Evolutionary conservation across 2,888 invertebrate genomes (phyloP).

Genomic region (Drosophila subquinaria): DNA sequence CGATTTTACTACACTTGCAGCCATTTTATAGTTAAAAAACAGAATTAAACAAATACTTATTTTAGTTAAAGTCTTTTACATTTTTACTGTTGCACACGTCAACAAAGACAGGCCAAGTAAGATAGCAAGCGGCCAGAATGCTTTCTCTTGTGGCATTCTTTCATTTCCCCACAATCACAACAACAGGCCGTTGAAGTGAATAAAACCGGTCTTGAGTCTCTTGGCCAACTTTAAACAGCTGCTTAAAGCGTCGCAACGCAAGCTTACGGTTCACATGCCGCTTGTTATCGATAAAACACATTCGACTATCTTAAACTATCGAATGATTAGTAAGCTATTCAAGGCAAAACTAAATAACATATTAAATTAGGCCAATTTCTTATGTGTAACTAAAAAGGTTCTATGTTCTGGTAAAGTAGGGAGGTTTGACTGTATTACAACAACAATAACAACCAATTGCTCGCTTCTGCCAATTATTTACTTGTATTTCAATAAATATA

Average conservation of each 20-base stretch:
- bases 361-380: neutral
- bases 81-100: slow-evolving; percentile 67
- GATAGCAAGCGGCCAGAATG: slow-evolving; percentile 44
- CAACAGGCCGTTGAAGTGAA: slow-evolving; percentile 14
- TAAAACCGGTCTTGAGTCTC: slow-evolving; percentile 61
- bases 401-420: neutral
- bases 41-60: neutral
- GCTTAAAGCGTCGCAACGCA: slow-evolving; percentile 13
- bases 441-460: slow-evolving; percentile 65
- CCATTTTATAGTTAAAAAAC: slow-evolving; percentile 31
- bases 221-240: slow-evolving; percentile 46
- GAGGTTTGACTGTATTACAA: neutral
- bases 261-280: slow-evolving; percentile 23
- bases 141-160: slow-evolving; percentile 70
- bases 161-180: slow-evolving; percentile 54
- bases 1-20: slow-evolving; percentile 67
- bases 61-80: slow-evolving; percentile 20
- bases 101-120: slow-evolving; percentile 50
- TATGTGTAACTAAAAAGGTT: neutral
- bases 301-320: neutral
- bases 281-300: slow-evolving; percentile 37
- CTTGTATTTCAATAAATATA: slow-evolving; percentile 40
- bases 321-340: neutral
- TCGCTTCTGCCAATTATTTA: slow-evolving; percentile 73
- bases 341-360: neutral